A percentile compares a stretch with the other conserved stretches of the same genome.
phyloP scores from a whole-genome alignment of 2,797 vertebrate genomes.

The Micromesistius poutassou region DNA sequence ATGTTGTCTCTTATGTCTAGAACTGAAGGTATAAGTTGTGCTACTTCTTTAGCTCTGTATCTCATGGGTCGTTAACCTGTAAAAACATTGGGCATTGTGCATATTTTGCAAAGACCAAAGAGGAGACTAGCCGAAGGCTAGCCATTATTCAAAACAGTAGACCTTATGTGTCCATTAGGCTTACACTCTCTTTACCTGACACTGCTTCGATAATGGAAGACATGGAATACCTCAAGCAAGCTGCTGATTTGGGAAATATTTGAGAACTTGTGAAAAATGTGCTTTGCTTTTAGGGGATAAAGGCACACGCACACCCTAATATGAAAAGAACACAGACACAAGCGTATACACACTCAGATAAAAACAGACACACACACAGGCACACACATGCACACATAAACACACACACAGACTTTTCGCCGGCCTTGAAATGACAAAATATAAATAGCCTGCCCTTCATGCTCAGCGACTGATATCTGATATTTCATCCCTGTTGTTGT shows the following conservation, averaged over 20 bases:
- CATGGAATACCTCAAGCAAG: constrained; percentile 31
- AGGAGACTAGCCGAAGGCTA: background rate
- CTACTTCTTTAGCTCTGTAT: background rate
- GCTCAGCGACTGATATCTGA: constrained; percentile 64
- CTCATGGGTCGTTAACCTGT: constrained; percentile 4
- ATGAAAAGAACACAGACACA: background rate
- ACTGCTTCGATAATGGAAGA: constrained; percentile 30
- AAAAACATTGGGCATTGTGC: background rate
- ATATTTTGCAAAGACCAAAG: constrained; percentile 7
- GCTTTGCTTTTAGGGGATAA: background rate
- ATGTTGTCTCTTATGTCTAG: background rate
- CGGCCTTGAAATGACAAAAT: constrained; percentile 61
- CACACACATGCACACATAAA: constrained; percentile 17
- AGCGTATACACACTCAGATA: background rate
- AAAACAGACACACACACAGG: constrained; percentile 12
- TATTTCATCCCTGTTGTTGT: constrained; percentile 70
- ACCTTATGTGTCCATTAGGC: constrained; percentile 7
- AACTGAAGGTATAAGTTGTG: background rate
- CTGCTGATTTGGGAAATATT: constrained; percentile 29
- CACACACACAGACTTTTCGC: constrained; percentile 24
- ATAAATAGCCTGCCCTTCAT: constrained; percentile 62
- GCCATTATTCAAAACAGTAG: constrained; percentile 5
- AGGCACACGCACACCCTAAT: constrained; percentile 26
- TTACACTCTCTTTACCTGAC: constrained; percentile 31
- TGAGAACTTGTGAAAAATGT: background rate